Percentiles rank a stretch among this genome's conserved stretches.
Evolutionary conservation across 1,140 invertebrate species (phyloP).

Genomic region (Laupala kohalensis): DNA sequence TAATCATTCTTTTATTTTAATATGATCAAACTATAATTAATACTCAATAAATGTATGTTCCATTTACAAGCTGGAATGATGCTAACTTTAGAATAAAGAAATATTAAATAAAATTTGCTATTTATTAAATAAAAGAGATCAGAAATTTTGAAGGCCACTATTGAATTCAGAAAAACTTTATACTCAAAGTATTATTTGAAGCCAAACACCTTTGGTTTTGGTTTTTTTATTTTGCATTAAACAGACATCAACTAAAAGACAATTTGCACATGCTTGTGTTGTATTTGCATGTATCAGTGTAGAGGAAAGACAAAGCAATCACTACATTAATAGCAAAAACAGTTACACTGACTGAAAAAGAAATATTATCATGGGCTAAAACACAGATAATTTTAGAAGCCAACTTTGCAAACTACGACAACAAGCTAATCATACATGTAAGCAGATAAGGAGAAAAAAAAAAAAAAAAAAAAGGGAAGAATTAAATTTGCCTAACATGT

Average conservation of each 20-base stretch:
- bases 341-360: conserved; percentile 13
- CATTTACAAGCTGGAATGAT: too few species aligned
- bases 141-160: too few species aligned
- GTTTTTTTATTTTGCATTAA: not conserved
- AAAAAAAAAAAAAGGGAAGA: not conserved
- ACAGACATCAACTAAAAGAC: not conserved
- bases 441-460: not conserved
- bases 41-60: too few species aligned
- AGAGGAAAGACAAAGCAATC: conserved; percentile 6
- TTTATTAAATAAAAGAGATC: too few species aligned
- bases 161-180: too few species aligned
- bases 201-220: not conserved
- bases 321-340: conserved; percentile 12
- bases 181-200: too few species aligned
- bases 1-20: too few species aligned
- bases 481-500: not conserved
- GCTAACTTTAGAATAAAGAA: too few species aligned
- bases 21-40: too few species aligned
- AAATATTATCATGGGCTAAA: conserved; percentile 9
- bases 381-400: conserved; percentile 9
- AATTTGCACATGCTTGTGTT: not conserved
- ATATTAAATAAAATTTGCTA: too few species aligned
- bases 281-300: not conserved
- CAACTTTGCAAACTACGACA: conserved; percentile 3
- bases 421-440: conserved; percentile 18